Conservation (phyloP, 2,113 vertebrate genomes). For the Pycnonotus jocosus region DNA sequence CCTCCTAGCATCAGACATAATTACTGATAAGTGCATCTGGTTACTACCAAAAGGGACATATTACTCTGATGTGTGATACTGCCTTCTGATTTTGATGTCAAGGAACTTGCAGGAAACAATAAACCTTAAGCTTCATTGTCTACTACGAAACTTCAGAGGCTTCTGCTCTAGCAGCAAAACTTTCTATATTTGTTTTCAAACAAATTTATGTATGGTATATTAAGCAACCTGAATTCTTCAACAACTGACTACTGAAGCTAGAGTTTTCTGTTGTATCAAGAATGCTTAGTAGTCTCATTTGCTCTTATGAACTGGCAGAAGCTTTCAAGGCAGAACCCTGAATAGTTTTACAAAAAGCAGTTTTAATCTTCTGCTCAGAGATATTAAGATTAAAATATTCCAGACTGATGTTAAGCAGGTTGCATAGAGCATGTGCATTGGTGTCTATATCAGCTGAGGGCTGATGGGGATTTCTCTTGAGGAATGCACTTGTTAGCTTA, state of each 20-base stretch:
- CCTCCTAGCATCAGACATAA: background rate
- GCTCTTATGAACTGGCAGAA: background rate
- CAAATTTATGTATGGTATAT: background rate
- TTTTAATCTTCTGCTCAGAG: background rate
- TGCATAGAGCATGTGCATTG: background rate
- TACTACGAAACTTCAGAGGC: background rate
- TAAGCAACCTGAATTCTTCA: background rate
- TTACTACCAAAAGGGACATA: background rate
- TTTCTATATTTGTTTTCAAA: background rate
- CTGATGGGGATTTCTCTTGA: background rate
- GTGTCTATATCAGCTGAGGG: background rate
- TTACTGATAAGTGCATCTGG: background rate
- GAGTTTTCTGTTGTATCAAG: background rate
- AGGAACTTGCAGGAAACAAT: background rate
- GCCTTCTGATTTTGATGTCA: background rate
- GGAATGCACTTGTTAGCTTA: background rate
- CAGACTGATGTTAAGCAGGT: background rate
- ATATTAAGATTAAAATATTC: background rate
- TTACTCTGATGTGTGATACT: background rate
- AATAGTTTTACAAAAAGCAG: background rate
- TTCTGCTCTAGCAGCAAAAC: background rate
- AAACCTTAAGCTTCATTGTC: background rate
- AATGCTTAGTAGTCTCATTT: background rate
- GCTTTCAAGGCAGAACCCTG: background rate
- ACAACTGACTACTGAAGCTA: background rate